Evolutionary conservation across 2,888 invertebrate genomes (phyloP).

Genomic region (Hecatera dysodea): DNA sequence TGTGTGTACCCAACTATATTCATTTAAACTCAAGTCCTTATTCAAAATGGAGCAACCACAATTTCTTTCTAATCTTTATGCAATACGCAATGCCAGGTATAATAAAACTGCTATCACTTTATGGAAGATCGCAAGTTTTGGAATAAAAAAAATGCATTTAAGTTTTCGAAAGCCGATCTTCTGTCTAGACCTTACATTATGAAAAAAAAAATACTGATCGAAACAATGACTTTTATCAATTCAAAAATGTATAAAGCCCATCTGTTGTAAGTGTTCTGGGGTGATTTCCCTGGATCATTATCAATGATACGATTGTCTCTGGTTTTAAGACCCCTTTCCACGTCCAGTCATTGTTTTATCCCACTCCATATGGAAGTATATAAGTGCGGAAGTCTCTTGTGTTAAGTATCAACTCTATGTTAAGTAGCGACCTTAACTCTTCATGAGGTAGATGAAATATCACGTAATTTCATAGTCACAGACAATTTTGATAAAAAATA

Average conservation of each 20-base stretch:
- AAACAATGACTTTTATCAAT: slow-evolving; percentile 10
- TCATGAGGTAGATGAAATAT: slow-evolving; percentile 61
- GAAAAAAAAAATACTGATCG: background rate
- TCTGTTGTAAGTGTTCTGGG: slow-evolving; percentile 9
- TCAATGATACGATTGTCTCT: background rate
- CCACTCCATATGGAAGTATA: slow-evolving; percentile 36
- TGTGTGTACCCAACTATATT: slow-evolving; percentile 15
- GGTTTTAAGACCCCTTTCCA: background rate
- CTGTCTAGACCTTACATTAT: background rate
- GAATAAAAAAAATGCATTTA: slow-evolving; percentile 13
- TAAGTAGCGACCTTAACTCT: slow-evolving; percentile 54
- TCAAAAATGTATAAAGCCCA: background rate
- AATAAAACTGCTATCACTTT: background rate
- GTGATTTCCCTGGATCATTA: background rate
- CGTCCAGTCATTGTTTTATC: slow-evolving; percentile 4
- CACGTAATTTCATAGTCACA: slow-evolving; percentile 49
- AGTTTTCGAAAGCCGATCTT: background rate
- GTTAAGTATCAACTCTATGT: slow-evolving; percentile 51
- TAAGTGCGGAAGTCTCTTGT: slow-evolving; percentile 49
- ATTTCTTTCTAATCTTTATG: background rate
- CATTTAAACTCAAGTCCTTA: slow-evolving; percentile 28
- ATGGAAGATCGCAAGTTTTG: slow-evolving; percentile 1
- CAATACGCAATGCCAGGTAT: background rate
- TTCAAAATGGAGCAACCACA: slow-evolving; percentile 7
- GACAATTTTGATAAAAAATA: slow-evolving; percentile 43